These are phyloP conservation scores for Acleris literana DNA, from an alignment of 2,888 invertebrate species.

Conservation along the genomic window DNA sequence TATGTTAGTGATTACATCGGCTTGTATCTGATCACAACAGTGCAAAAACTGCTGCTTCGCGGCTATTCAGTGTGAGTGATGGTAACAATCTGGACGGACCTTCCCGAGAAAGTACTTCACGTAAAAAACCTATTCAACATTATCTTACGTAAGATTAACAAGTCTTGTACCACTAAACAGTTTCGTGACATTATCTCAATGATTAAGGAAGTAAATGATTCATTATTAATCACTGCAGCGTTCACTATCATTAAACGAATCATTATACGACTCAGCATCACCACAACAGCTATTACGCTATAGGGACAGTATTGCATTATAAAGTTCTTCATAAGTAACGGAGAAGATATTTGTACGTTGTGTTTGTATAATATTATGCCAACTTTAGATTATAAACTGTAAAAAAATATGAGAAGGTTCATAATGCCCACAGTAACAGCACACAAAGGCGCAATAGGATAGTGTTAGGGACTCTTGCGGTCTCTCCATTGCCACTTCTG, in stretches of 20 bases:
- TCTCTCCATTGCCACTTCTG: too few species aligned
- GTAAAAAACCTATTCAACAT: background rate
- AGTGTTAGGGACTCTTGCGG: too few species aligned
- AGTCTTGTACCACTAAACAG: background rate
- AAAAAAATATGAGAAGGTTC: too few species aligned
- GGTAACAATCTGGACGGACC: background rate
- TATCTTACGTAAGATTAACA: background rate
- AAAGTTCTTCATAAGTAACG: background rate
- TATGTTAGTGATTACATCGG: too few species aligned
- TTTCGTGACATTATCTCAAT: slow-evolving; percentile 9
- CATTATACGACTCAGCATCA: background rate
- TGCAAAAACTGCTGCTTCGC: too few species aligned
- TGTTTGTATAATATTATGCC: too few species aligned
- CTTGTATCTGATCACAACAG: too few species aligned
- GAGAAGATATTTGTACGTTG: too few species aligned
- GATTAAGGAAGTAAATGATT: slow-evolving; percentile 20
- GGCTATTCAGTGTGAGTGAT: background rate
- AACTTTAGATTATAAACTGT: too few species aligned
- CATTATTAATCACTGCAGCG: slow-evolving; percentile 3
- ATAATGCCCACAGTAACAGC: too few species aligned
- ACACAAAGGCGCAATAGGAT: too few species aligned
- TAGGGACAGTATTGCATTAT: background rate
- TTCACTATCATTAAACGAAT: background rate
- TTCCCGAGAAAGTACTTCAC: too few species aligned
- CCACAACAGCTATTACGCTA: background rate